A percentile compares a stretch with the other conserved stretches of the same genome.
Evolutionary conservation across 2,888 invertebrate genomes (phyloP).

Genomic region (Lampropteryx suffumata): DNA sequence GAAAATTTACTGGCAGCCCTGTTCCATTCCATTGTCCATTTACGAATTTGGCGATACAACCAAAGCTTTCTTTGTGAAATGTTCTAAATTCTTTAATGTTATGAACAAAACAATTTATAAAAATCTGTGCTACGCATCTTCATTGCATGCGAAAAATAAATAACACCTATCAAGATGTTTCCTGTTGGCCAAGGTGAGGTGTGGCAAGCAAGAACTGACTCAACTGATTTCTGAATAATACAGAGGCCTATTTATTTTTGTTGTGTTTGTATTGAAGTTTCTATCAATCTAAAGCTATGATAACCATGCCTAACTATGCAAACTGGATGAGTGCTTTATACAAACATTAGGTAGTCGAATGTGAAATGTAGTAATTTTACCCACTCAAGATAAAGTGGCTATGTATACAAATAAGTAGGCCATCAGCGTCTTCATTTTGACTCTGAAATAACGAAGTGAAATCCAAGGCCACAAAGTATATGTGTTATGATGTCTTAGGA

Average conservation of each 20-base stretch:
- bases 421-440: conserved; percentile 16
- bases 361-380: conserved; percentile 3
- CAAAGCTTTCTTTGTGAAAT: conserved; percentile 35
- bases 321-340: background rate
- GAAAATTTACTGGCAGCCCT: too few species aligned
- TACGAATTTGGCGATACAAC: conserved; percentile 3
- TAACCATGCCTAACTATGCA: background rate
- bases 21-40: conserved; percentile 12
- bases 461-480: background rate
- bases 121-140: conserved; percentile 27
- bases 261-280: conserved; percentile 1
- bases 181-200: conserved; percentile 39
- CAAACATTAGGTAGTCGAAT: background rate
- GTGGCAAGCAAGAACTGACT: conserved; percentile 22
- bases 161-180: conserved; percentile 34
- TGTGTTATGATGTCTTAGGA: background rate
- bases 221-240: conserved; percentile 2
- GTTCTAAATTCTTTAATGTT: conserved; percentile 28
- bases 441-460: conserved; percentile 14
- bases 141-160: conserved; percentile 34
- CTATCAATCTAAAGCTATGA: background rate
- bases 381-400: conserved; percentile 19
- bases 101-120: conserved; percentile 30
- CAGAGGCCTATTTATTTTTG: background rate
- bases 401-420: conserved; percentile 24